Conservation (phyloP, 1,140 invertebrate species). For the Pissodes strobi region DNA sequence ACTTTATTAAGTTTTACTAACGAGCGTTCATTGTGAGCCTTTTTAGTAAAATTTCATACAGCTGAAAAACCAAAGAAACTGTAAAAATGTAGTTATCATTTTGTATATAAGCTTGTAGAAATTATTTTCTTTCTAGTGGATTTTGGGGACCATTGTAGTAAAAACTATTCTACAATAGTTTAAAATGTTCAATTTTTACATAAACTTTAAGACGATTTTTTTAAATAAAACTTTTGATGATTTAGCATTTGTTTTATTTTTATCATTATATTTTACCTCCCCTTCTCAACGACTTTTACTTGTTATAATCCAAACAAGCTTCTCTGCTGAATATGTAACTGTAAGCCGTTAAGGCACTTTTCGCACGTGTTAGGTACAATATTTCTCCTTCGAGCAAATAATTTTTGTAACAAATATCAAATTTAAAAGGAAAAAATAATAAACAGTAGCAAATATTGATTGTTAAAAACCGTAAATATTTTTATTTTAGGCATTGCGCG, state of each 20-base stretch:
- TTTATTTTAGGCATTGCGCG: no score
- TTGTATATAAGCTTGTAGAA: constrained; percentile 2
- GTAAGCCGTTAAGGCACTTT: no score
- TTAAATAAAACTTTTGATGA: constrained; percentile 1
- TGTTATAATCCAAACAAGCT: no score
- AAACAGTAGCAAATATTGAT: no score
- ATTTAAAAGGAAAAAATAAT: no score
- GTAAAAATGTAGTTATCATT: constrained; percentile 15
- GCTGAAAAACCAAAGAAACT: constrained; percentile 52
- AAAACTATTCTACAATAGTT: neutral
- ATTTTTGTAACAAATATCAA: no score
- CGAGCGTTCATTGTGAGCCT: constrained; percentile 31
- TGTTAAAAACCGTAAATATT: no score
- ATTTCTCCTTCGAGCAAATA: no score
- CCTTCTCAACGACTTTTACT: no score
- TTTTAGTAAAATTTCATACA: constrained; percentile 54
- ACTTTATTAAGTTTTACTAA: constrained; percentile 48
- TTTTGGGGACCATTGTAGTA: constrained; percentile 11
- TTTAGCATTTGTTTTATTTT: neutral
- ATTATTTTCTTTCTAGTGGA: constrained; percentile 17
- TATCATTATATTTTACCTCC: no score
- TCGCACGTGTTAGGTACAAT: no score
- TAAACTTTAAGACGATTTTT: constrained; percentile 19
- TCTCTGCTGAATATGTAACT: no score
- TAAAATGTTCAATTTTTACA: constrained; percentile 3